Percentiles rank a stretch among this genome's conserved stretches.
These are phyloP conservation scores for Anguilla pacifica DNA, from an alignment of 2,797 vertebrate genomes.

Conservation along the genomic window DNA sequence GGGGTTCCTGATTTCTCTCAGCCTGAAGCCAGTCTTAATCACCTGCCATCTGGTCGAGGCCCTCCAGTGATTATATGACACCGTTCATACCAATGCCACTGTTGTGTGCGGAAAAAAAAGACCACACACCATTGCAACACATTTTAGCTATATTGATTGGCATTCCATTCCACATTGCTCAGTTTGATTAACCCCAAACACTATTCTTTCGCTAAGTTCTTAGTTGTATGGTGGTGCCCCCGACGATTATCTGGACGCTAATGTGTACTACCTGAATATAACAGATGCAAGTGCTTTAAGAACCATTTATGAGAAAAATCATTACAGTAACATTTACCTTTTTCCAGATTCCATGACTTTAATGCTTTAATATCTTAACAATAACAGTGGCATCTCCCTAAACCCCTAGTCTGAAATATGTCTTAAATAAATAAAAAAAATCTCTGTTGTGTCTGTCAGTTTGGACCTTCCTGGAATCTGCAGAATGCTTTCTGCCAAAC, in stretches of 20 bases:
- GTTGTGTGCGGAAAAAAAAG: not conserved
- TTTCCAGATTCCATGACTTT: not conserved
- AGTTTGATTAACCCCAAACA: not conserved
- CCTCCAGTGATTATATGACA: not conserved
- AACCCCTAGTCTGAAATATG: not conserved
- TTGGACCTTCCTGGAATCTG: not conserved
- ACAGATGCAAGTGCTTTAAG: not conserved
- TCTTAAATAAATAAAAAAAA: not conserved
- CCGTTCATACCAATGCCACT: not conserved
- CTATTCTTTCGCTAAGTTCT: not conserved
- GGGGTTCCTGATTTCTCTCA: not conserved
- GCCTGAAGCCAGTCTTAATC: constrained; percentile 3
- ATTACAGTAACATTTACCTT: not conserved
- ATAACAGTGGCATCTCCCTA: too few relatives aligned
- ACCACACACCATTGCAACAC: not conserved
- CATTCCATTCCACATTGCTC: not conserved
- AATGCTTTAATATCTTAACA: too few relatives aligned
- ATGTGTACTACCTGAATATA: not conserved
- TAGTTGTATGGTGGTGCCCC: not conserved
- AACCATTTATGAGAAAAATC: not conserved
- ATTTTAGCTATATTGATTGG: not conserved
- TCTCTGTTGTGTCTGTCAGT: not conserved
- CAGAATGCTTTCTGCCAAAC: not conserved
- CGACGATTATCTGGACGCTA: not conserved
- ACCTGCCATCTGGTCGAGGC: not conserved